Percentiles rank a stretch among this genome's conserved stretches.
Evolutionary conservation across 2,797 vertebrate species (phyloP).

Genomic region (Parotocinclus haroldoi): DNA sequence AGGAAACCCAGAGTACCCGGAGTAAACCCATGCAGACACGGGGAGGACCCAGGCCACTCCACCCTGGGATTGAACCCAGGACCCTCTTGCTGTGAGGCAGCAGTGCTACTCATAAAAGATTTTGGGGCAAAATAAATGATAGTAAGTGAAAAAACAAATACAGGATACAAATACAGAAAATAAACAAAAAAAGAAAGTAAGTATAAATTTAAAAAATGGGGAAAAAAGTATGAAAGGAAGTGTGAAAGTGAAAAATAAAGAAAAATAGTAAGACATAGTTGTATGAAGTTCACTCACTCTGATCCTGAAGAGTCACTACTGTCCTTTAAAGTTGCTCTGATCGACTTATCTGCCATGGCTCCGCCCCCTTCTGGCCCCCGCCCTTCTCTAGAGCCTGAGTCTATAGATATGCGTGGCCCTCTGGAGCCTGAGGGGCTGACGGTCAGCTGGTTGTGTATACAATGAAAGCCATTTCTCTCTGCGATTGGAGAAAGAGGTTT

Average conservation of each 20-base stretch:
- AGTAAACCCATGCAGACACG: too few species aligned
- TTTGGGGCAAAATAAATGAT: too few species aligned
- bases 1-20: too few species aligned
- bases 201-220: too few species aligned
- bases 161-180: too few species aligned
- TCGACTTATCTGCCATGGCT: slow-evolving; percentile 75
- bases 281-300: slow-evolving; percentile 78
- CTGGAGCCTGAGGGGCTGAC: slow-evolving; percentile 61
- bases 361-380: slow-evolving; percentile 47
- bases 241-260: slow-evolving; percentile 17
- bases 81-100: too few species aligned
- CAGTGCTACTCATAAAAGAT: too few species aligned
- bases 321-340: slow-evolving; percentile 81
- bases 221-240: not conserved
- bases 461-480: slow-evolving; percentile 77
- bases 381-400: slow-evolving; percentile 77
- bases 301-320: slow-evolving; percentile 92
- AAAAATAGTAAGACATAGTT: too few species aligned
- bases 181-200: too few species aligned
- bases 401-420: slow-evolving; percentile 35
- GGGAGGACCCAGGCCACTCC: too few species aligned
- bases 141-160: too few species aligned
- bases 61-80: too few species aligned
- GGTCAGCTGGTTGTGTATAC: slow-evolving; percentile 73
- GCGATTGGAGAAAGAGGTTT: slow-evolving; percentile 84